Evolutionary conservation across 2,113 vertebrate genomes (phyloP).

Genomic region (Archocentrus centrarchus): DNA sequence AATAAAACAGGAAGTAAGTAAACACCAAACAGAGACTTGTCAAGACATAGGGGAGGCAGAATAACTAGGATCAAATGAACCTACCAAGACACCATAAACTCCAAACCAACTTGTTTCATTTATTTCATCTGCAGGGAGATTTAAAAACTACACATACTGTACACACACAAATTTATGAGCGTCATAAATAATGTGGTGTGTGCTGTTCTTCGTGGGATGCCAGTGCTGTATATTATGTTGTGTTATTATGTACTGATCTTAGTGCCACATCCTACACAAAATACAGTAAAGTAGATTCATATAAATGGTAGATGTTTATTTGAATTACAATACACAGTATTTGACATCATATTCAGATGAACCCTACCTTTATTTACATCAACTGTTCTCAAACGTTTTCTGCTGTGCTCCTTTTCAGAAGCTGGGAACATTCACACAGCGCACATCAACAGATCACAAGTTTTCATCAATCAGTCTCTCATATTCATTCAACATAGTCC

Average conservation of each 20-base stretch:
- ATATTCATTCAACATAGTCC: not conserved
- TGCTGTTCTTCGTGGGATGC: not conserved
- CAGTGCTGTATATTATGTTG: too few species aligned
- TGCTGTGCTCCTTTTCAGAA: not conserved
- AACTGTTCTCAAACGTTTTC: not conserved
- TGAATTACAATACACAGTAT: not conserved
- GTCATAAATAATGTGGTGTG: too few species aligned
- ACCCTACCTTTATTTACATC: not conserved
- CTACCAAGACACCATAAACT: too few species aligned
- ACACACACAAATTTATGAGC: too few species aligned
- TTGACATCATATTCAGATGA: not conserved
- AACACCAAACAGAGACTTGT: too few species aligned
- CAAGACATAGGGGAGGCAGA: too few species aligned
- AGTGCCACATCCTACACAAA: not conserved
- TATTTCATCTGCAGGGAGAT: too few species aligned
- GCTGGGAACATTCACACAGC: not conserved
- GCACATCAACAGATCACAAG: not conserved
- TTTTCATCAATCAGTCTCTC: too few species aligned
- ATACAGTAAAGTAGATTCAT: not conserved
- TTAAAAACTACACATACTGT: too few species aligned
- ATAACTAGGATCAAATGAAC: too few species aligned
- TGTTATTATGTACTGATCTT: not conserved
- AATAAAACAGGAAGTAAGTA: too few species aligned
- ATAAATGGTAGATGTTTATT: not conserved
- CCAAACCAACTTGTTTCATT: too few species aligned